Base-by-base conservation (phyloP, 2,797 vertebrate genomes). In the Valencia hispanica region DNA sequence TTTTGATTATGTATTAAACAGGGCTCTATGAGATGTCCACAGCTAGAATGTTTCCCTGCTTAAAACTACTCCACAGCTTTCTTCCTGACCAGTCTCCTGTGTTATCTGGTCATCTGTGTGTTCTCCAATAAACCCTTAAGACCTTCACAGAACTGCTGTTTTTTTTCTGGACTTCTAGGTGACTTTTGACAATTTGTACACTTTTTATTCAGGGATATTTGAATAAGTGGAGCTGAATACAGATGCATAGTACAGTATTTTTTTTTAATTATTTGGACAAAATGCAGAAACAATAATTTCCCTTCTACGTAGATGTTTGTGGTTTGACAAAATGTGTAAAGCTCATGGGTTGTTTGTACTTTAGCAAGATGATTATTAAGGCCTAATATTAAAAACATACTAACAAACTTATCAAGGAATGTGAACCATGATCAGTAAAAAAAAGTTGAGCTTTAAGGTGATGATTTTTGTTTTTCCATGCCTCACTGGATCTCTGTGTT, bases 401-500 rank as follows among this genome's bases (percentile, higher is more conserved):
- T 43, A 15, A 43, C n/a, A 27, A 3, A 17, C 6, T 43, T 68
- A 5, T 41, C 1, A n/a, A 27, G 41, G 2, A 45, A 43, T 68
- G 7, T 17, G 39, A 25, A 30, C n/a, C n/a, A 30, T 45, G 15
- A 61, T 6, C 41, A 30, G 25, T 27, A 18, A 15, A 39, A 34
- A 63, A 15, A 25, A n/a, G n/a, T n/a, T n/a, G 2, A 4, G 5
- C 20, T 53, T 51, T 57, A 69, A 25, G 5, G 73, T 41, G 43
- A 17, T 30, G 0, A 57, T 27, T 36, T 36, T 34, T 77, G 20
- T 79, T 1, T 69, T 25, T 79, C 30, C 3, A 18, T 45, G 50
- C 1, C 76, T 86, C 39, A 81, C 80, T 32, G 63, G 68, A 0
- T 82, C 73, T 84, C 68, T 89, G 82, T 90, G 66, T 34, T 72